phyloP scores from a whole-genome alignment of 2,113 vertebrate genomes.

The Rafetus swinhoei region DNA sequence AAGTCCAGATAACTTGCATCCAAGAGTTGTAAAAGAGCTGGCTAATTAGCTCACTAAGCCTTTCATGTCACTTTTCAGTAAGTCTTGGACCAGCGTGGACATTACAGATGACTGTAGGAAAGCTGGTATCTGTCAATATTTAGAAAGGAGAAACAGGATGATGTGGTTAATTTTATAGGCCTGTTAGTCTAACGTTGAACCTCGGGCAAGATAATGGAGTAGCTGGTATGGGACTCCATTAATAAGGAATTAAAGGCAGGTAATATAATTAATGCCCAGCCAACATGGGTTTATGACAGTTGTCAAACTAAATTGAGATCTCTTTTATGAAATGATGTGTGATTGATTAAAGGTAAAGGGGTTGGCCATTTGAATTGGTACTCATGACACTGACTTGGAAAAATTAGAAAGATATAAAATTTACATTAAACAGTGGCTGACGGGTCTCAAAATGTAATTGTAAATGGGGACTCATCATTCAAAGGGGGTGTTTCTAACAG shows the following conservation, averaged over 20 bases:
- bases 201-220: background rate
- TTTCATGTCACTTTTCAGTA: background rate
- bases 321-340: background rate
- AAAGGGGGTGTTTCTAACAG: background rate
- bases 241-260: background rate
- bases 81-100: background rate
- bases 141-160: background rate
- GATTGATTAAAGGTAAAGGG: background rate
- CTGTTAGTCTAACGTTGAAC: background rate
- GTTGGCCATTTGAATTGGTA: background rate
- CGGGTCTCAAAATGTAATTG: background rate
- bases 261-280: background rate
- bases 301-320: background rate
- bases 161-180: background rate
- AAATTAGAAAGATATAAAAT: background rate
- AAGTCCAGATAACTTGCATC: background rate
- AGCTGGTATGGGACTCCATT: background rate
- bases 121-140: background rate
- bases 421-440: background rate
- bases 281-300: background rate
- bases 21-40: background rate
- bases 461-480: background rate
- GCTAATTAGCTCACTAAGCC: background rate
- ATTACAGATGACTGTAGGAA: background rate
- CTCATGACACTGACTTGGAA: background rate